Evolutionary conservation across 2,113 vertebrate genomes (phyloP).

Genomic region (Lonchura striata): DNA sequence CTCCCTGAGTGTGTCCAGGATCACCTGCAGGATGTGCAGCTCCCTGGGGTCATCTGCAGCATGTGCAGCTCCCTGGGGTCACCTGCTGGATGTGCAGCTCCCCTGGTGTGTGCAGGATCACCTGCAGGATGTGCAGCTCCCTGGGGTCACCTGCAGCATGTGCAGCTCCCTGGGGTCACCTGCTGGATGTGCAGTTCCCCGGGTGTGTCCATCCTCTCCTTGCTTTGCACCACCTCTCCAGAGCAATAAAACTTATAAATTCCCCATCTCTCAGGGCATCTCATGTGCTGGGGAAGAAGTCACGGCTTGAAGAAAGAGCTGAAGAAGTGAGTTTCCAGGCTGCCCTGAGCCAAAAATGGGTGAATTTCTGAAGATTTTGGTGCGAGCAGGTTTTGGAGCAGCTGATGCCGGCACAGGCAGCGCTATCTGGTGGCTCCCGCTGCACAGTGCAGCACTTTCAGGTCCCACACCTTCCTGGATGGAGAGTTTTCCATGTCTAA

Average conservation of each 20-base stretch:
- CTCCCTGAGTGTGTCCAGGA: too few relatives aligned
- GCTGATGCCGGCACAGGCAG: background rate
- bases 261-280: background rate
- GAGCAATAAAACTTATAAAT: background rate
- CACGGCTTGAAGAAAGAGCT: background rate
- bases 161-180: too few relatives aligned
- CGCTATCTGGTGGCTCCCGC: constrained; percentile 31
- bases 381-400: background rate
- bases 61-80: too few relatives aligned
- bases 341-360: background rate
- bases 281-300: background rate
- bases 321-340: background rate
- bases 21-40: too few relatives aligned
- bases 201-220: background rate
- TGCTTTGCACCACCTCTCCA: background rate
- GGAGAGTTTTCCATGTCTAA: background rate
- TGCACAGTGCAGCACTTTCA: background rate
- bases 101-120: too few relatives aligned
- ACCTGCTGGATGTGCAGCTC: too few relatives aligned
- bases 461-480: rapidly evolving
- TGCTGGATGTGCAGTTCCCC: too few relatives aligned
- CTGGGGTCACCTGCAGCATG: too few relatives aligned
- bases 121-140: too few relatives aligned
- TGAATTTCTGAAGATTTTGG: background rate
- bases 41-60: too few relatives aligned